Percentiles rank a stretch among this genome's conserved stretches.
These are phyloP conservation scores for Apteryx owenii DNA, from an alignment of 2,113 vertebrate genomes.

Conservation along the genomic window DNA sequence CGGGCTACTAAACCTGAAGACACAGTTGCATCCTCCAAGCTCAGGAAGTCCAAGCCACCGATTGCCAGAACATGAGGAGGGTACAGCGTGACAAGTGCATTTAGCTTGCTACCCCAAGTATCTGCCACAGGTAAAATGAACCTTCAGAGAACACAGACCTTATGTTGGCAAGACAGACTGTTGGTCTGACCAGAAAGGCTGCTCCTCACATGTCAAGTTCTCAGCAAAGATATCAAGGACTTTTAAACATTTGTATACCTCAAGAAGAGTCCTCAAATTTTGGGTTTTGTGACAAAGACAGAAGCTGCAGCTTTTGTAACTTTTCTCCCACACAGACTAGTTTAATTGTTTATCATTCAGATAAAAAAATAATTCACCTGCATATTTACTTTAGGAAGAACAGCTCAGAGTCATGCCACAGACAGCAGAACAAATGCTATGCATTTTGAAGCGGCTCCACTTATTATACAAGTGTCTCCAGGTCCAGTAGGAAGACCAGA, in stretches of 20 bases:
- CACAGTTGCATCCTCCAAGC: no score
- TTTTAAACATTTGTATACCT: not conserved
- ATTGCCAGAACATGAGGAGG: not conserved
- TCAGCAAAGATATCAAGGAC: not conserved
- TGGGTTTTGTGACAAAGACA: not conserved
- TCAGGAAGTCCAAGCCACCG: not conserved
- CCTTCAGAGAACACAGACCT: not conserved
- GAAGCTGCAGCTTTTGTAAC: not conserved
- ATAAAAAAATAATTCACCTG: not conserved
- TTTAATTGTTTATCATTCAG: not conserved
- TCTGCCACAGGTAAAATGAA: not conserved
- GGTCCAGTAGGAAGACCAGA: not conserved
- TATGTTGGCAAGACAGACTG: not conserved
- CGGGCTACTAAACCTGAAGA: no score
- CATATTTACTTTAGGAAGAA: not conserved
- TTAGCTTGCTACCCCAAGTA: not conserved
- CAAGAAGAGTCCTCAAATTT: not conserved
- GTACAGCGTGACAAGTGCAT: fast-evolving
- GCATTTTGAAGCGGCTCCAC: not conserved
- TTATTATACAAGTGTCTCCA: not conserved
- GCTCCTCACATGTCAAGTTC: not conserved
- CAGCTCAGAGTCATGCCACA: not conserved
- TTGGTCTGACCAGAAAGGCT: not conserved
- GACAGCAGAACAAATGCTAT: not conserved
- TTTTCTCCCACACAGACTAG: not conserved